These are phyloP conservation scores for Nomada ruficornis DNA, from an alignment of 2,888 invertebrate genomes.

Conservation along the genomic window DNA sequence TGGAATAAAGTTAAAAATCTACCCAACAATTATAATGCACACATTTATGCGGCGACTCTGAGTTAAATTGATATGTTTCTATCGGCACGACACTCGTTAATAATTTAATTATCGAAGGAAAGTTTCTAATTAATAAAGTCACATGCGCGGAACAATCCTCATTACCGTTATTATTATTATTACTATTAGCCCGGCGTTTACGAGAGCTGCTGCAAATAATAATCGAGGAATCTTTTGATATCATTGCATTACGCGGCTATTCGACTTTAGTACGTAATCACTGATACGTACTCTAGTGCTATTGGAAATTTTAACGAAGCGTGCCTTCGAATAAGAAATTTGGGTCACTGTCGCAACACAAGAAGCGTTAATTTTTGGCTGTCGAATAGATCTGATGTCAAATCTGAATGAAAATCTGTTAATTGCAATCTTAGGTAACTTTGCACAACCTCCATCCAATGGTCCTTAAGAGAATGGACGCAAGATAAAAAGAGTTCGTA, in stretches of 20 bases:
- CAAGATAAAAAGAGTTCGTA: neutral
- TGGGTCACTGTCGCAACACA: too few relatives aligned
- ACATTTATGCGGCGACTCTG: neutral
- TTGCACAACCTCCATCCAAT: too few relatives aligned
- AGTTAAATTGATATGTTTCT: conserved; percentile 4
- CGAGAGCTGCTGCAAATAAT: conserved; percentile 16
- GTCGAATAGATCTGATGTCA: too few relatives aligned
- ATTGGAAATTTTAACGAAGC: conserved; percentile 1
- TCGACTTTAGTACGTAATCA: too few relatives aligned
- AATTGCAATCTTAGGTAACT: too few relatives aligned
- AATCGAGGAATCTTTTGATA: conserved; percentile 1
- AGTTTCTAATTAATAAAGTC: conserved; percentile 36
- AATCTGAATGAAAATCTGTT: too few relatives aligned
- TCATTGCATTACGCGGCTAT: too few relatives aligned
- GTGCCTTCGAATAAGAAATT: too few relatives aligned
- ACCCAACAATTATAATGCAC: conserved; percentile 11
- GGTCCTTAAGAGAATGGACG: neutral
- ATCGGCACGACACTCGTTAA: conserved; percentile 15
- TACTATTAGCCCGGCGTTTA: conserved; percentile 2
- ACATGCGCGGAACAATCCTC: conserved; percentile 4
- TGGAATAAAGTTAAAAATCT: neutral
- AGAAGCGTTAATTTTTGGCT: too few relatives aligned
- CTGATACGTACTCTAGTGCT: neutral
- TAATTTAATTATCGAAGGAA: conserved; percentile 14
- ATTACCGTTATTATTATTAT: conserved; percentile 14